phyloP scores from a whole-genome alignment of 2,888 invertebrate genomes.

The Zeuzera pyrina region DNA sequence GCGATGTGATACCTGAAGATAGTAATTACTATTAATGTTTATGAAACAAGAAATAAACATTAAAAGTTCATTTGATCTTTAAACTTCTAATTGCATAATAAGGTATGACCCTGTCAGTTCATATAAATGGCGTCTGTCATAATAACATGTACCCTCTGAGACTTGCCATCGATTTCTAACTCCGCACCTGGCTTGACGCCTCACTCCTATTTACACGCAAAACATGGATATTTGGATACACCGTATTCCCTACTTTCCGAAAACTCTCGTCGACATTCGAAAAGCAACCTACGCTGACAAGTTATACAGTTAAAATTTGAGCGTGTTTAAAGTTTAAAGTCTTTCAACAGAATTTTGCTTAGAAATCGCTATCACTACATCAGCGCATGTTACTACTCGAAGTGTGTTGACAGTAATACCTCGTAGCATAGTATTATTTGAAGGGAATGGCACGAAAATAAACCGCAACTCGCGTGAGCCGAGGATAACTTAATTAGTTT shows the following conservation, averaged over 20 bases:
- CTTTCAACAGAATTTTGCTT: conserved; percentile 45
- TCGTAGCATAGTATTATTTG: conserved; percentile 48
- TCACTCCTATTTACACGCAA: conserved; percentile 68
- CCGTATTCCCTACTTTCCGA: conserved; percentile 43
- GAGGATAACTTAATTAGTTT: conserved; percentile 71
- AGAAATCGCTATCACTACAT: conserved; percentile 52
- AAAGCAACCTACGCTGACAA: conserved; percentile 27
- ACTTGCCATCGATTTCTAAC: conserved; percentile 55
- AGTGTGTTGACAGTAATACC: conserved; percentile 62
- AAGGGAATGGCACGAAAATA: conserved; percentile 62
- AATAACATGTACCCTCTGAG: conserved; percentile 58
- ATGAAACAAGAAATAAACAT: conserved; percentile 27
- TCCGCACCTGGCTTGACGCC: conserved; percentile 64
- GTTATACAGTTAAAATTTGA: conserved; percentile 10
- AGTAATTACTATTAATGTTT: too few species aligned
- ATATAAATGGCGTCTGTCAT: conserved; percentile 64
- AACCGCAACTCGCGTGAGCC: conserved; percentile 53
- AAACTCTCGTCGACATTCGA: conserved; percentile 18
- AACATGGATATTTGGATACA: conserved; percentile 66
- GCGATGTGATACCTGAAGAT: too few species aligned
- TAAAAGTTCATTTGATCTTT: conserved; percentile 31
- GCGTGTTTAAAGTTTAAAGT: conserved; percentile 21
- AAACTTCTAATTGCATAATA: conserved; percentile 35
- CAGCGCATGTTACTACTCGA: conserved; percentile 49
- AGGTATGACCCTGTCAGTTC: conserved; percentile 34